phyloP scores from a whole-genome alignment of 2,888 invertebrate species.

The Melangyna quadrimaculata region DNA sequence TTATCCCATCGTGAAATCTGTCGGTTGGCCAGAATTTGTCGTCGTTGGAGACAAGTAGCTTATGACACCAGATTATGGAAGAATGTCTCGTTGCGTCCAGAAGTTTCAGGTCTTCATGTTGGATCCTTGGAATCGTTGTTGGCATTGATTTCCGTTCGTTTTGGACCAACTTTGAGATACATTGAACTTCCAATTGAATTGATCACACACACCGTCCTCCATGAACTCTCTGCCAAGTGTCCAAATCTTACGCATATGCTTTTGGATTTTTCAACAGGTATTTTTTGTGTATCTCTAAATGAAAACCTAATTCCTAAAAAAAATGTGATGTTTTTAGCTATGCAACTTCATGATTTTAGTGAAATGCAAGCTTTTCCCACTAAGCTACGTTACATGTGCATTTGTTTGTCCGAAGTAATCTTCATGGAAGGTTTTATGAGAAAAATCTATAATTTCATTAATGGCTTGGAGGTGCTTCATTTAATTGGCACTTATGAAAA shows the following conservation, averaged over 20 bases:
- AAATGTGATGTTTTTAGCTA: conserved; percentile 83
- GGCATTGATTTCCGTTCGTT: conserved; percentile 92
- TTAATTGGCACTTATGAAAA: conserved; percentile 99
- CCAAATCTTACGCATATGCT: conserved; percentile 97
- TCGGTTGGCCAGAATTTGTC: conserved; percentile 95
- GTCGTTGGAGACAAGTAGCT: conserved; percentile 97
- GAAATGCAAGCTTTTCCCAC: conserved; percentile 99
- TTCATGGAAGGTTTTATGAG: conserved; percentile 99
- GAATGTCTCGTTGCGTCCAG: conserved; percentile 96
- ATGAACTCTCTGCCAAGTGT: conserved; percentile 97
- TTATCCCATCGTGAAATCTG: conserved; percentile 96
- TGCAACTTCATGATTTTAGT: conserved; percentile 99
- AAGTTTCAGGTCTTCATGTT: conserved; percentile 90
- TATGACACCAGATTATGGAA: conserved; percentile 98
- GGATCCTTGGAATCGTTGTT: conserved; percentile 93
- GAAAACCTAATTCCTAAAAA: not conserved
- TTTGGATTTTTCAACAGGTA: conserved; percentile 96
- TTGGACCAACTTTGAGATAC: conserved; percentile 93
- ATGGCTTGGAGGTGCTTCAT: conserved; percentile 96
- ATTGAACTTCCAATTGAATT: conserved; percentile 97
- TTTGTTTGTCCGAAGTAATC: conserved; percentile 99
- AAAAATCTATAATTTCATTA: conserved; percentile 99
- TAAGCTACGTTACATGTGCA: conserved; percentile 95
- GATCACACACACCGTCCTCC: conserved; percentile 97
- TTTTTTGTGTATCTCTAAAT: not conserved